A percentile compares a stretch with the other conserved stretches of the same genome.
Conservation (phyloP, 2,113 vertebrate species). For the Zosterops hypoxanthus region DNA sequence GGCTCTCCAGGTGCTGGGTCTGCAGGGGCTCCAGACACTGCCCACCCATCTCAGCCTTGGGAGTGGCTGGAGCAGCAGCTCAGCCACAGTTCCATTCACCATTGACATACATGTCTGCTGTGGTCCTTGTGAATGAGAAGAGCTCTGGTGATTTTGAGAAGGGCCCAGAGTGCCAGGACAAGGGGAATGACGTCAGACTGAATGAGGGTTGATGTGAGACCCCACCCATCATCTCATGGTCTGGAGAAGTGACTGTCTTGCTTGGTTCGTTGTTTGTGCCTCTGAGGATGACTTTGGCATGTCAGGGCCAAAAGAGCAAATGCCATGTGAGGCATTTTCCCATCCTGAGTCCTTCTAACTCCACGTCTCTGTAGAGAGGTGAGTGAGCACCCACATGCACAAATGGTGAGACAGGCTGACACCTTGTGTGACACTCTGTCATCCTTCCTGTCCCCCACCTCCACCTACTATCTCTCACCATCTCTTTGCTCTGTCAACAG, state of each 20-base stretch:
- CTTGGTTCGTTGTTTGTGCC: neutral
- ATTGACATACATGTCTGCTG: fast-evolving
- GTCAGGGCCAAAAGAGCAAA: neutral
- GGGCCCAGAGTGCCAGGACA: too few relatives aligned
- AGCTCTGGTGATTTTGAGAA: neutral
- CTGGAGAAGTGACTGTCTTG: neutral
- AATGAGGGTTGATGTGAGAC: fast-evolving
- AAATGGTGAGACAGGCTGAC: neutral
- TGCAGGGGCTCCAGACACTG: neutral
- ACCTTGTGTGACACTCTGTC: neutral
- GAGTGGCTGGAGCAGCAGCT: neutral
- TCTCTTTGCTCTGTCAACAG: neutral
- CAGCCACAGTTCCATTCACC: neutral
- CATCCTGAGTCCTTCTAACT: neutral
- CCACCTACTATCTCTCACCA: neutral
- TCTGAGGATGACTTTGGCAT: neutral
- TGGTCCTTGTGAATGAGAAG: neutral
- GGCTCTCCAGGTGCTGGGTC: fast-evolving
- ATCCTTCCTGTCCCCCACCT: neutral
- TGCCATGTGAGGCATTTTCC: neutral
- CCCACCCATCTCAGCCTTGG: neutral
- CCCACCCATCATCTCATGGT: too few relatives aligned
- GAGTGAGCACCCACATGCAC: fast-evolving
- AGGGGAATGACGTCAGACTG: neutral
- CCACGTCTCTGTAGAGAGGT: fast-evolving